Conservation (phyloP, 2,888 invertebrate genomes). For the Ischnura elegans region DNA sequence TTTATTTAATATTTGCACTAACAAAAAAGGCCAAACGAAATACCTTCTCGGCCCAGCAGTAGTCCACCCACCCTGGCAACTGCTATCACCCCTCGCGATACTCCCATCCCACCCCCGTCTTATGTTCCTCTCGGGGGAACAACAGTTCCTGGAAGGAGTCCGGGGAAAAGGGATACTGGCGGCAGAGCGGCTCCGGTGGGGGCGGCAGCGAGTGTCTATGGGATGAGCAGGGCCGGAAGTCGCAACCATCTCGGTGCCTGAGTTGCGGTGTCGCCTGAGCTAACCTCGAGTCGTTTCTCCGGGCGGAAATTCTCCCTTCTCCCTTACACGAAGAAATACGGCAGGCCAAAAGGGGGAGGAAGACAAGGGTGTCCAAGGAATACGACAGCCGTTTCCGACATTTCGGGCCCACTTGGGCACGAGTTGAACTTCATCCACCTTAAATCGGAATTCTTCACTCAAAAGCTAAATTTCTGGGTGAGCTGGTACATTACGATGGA, state of each 20-base stretch:
- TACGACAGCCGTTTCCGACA: too few species aligned
- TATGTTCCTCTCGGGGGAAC: too few species aligned
- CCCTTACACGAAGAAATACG: not conserved
- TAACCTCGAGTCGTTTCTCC: not conserved
- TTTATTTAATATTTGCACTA: too few species aligned
- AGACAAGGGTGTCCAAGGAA: too few species aligned
- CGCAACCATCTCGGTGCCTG: not conserved
- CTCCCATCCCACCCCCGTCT: too few species aligned
- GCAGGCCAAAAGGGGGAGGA: not conserved
- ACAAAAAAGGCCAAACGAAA: too few species aligned
- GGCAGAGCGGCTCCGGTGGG: not conserved
- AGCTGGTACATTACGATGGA: too few species aligned
- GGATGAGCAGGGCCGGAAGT: not conserved
- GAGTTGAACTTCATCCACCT: not conserved
- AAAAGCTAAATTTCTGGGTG: not conserved
- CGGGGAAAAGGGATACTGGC: not conserved
- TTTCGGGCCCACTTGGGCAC: not conserved
- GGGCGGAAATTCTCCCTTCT: not conserved
- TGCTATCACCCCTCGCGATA: too few species aligned
- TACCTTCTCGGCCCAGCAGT: too few species aligned
- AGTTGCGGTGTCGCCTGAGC: not conserved
- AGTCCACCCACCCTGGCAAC: too few species aligned
- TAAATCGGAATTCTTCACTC: too few species aligned
- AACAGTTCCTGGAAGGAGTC: not conserved
- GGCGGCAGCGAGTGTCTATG: not conserved